Evolutionary conservation across 2,797 vertebrate genomes (phyloP).

Genomic region (Distichodus sexfasciatus): DNA sequence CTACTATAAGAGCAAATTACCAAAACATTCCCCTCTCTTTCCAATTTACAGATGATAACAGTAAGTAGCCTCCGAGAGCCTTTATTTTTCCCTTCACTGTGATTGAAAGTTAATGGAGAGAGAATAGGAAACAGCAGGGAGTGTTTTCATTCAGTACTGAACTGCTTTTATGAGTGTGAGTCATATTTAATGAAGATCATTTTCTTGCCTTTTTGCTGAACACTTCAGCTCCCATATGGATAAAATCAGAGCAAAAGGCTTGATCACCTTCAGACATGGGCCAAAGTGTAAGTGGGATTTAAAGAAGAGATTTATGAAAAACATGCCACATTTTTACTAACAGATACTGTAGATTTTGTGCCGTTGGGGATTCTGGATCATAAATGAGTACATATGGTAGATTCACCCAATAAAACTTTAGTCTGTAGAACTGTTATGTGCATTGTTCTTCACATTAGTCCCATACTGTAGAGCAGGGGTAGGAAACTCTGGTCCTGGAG

Average conservation of each 20-base stretch:
- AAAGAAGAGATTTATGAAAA: neutral
- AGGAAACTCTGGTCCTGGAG: neutral
- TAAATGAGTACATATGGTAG: neutral
- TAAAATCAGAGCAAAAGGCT: conserved; percentile 78
- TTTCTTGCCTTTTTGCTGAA: conserved; percentile 70
- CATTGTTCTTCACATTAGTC: neutral
- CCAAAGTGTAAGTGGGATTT: conserved; percentile 75
- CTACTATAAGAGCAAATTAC: conserved; percentile 46
- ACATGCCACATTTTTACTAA: neutral
- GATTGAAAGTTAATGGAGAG: neutral
- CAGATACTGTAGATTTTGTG: conserved; percentile 1
- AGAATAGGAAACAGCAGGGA: neutral
- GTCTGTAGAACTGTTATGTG: neutral
- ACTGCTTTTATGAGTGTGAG: too few species aligned
- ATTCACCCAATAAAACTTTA: neutral
- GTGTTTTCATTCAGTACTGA: too few species aligned
- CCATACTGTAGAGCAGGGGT: neutral
- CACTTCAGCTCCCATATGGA: conserved; percentile 80
- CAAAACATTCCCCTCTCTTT: conserved; percentile 80
- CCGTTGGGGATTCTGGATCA: too few species aligned
- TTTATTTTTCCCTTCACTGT: neutral
- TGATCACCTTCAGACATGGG: conserved; percentile 74
- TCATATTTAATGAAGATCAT: too few species aligned
- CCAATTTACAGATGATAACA: conserved; percentile 83
- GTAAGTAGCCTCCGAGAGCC: conserved; percentile 60